Percentiles rank a stretch among this genome's conserved stretches.
These are phyloP conservation scores for Ceyx erithaca DNA, from an alignment of 2,797 vertebrate species.

Conservation along the genomic window DNA sequence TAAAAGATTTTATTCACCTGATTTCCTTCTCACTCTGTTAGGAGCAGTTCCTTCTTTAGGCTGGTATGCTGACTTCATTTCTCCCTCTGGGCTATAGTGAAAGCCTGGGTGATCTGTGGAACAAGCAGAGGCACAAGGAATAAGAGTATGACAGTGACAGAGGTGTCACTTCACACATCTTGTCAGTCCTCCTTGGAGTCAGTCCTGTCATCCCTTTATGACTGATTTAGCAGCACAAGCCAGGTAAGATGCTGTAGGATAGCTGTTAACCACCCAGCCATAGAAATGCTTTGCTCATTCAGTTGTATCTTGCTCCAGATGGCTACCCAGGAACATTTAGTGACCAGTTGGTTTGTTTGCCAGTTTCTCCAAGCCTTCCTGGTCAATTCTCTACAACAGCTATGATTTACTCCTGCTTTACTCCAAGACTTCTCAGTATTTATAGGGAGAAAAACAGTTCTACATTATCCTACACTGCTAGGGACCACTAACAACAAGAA, in stretches of 20 bases:
- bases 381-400: background rate
- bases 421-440: background rate
- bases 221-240: background rate
- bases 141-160: background rate
- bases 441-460: background rate
- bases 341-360: background rate
- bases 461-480: background rate
- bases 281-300: background rate
- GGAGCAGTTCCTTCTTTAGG: slow-evolving; percentile 86
- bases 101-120: slow-evolving; percentile 92
- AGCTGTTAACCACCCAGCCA: background rate
- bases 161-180: background rate
- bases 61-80: slow-evolving; percentile 80
- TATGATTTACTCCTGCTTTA: background rate
- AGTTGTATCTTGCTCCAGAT: background rate
- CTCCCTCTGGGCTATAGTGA: slow-evolving; percentile 87
- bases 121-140: background rate
- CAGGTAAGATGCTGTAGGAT: fast-evolving
- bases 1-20: slow-evolving; percentile 79
- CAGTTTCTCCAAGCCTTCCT: background rate
- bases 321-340: background rate
- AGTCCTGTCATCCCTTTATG: background rate
- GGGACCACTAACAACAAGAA: background rate
- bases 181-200: background rate
- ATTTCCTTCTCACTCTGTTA: slow-evolving; percentile 90